These are phyloP conservation scores for Megalops cyprinoides DNA, from an alignment of 2,797 vertebrate species.

Conservation along the genomic window DNA sequence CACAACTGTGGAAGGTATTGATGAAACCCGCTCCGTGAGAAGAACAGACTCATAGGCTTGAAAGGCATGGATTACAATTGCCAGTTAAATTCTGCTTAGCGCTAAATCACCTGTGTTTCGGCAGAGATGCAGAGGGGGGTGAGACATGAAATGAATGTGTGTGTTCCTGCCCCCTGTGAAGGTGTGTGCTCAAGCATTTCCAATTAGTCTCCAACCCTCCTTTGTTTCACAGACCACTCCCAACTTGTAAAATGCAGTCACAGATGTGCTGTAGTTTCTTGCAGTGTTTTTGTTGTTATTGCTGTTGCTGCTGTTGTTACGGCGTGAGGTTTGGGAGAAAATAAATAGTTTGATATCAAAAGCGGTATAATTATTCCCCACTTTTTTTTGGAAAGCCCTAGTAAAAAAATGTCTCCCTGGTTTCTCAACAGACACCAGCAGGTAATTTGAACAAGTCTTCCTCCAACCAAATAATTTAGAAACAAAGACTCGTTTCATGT, in stretches of 20 bases:
- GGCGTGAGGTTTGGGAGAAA: constrained; percentile 42
- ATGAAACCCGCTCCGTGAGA: constrained; percentile 22
- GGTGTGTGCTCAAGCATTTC: constrained; percentile 34
- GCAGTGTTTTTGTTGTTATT: constrained; percentile 3
- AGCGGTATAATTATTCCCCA: constrained; percentile 49
- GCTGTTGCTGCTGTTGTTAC: neutral
- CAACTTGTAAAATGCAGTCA: constrained; percentile 25
- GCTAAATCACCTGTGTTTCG: constrained; percentile 36
- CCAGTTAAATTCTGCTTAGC: constrained; percentile 38
- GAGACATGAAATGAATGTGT: neutral
- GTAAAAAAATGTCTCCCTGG: constrained; percentile 33
- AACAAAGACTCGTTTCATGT: constrained; percentile 31
- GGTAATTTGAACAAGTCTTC: constrained; percentile 32
- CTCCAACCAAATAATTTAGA: constrained; percentile 35
- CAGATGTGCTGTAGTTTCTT: constrained; percentile 42
- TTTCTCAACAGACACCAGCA: constrained; percentile 45
- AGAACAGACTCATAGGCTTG: constrained; percentile 17
- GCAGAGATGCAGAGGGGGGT: constrained; percentile 13
- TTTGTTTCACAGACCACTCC: constrained; percentile 21
- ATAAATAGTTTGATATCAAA: constrained; percentile 50
- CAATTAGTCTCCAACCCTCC: constrained; percentile 30
- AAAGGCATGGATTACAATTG: constrained; percentile 38
- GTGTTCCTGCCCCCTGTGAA: neutral
- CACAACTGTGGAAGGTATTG: constrained; percentile 28
- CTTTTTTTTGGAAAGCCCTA: constrained; percentile 28